Evolutionary conservation across 2,113 vertebrate species (phyloP).

Genomic region (Suncus etruscus): DNA sequence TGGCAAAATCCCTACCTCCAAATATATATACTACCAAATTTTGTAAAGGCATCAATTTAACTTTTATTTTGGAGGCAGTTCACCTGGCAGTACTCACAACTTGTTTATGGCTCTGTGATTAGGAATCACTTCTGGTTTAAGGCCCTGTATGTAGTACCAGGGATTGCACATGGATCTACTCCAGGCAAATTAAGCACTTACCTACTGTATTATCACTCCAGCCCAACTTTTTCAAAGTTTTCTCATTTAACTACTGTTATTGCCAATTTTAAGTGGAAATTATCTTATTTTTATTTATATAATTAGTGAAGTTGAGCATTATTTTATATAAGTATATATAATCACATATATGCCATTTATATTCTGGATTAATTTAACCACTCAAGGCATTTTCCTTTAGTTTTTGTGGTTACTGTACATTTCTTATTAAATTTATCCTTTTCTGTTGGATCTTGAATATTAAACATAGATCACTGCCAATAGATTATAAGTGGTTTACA

Average conservation of each 20-base stretch:
- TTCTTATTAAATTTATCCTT: constrained; percentile 54
- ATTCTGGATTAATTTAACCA: constrained; percentile 29
- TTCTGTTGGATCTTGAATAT: constrained; percentile 52
- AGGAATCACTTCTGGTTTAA: too few relatives aligned
- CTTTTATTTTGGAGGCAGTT: too few relatives aligned
- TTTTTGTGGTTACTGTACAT: not conserved
- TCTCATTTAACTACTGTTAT: constrained; percentile 35
- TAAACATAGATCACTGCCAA: constrained; percentile 34
- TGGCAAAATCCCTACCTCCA: too few relatives aligned
- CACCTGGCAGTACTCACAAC: too few relatives aligned
- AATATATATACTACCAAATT: constrained; percentile 41
- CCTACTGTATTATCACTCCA: too few relatives aligned
- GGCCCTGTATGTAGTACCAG: too few relatives aligned
- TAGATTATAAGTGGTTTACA: constrained; percentile 54
- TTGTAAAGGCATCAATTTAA: constrained; percentile 9
- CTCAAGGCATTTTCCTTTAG: constrained; percentile 36
- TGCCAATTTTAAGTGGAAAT: constrained; percentile 47
- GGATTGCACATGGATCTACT: too few relatives aligned
- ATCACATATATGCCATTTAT: constrained; percentile 35
- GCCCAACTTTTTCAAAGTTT: constrained; percentile 43
- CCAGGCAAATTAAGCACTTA: too few relatives aligned
- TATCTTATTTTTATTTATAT: constrained; percentile 49
- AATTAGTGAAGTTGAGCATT: constrained; percentile 55
- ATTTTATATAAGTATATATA: constrained; percentile 16
- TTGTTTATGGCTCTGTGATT: too few relatives aligned